Evolutionary conservation across 2,113 vertebrate genomes (phyloP).

Genomic region (Platanista minor): DNA sequence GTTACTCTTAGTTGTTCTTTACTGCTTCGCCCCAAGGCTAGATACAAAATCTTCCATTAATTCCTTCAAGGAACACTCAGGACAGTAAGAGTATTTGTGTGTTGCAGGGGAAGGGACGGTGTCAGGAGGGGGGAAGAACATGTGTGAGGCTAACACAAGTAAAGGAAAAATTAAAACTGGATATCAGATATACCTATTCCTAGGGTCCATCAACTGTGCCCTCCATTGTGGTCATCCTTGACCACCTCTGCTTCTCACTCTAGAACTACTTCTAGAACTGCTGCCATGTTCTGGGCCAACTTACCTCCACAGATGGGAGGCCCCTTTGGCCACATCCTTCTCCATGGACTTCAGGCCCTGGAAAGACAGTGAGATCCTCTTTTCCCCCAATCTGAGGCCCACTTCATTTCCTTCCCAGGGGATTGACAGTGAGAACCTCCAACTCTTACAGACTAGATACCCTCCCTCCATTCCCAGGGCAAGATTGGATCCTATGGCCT

Average conservation of each 20-base stretch:
- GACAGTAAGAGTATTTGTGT: not conserved
- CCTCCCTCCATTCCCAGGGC: not conserved
- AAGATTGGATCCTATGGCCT: not conserved
- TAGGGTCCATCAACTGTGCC: not conserved
- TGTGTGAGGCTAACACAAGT: not conserved
- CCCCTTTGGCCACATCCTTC: not conserved
- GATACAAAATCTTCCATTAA: not conserved
- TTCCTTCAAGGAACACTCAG: not conserved
- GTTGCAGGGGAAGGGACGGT: accelerated
- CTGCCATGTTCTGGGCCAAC: not conserved
- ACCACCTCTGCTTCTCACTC: not conserved
- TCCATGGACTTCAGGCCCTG: not conserved
- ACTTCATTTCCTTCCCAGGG: not conserved
- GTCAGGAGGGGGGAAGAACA: not conserved
- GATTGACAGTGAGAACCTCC: not conserved
- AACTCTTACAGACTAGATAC: not conserved
- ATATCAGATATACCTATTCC: not conserved
- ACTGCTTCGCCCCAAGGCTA: not conserved
- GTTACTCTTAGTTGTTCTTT: not conserved
- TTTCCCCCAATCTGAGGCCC: not conserved
- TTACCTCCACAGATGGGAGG: too few species aligned
- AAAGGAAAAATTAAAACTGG: not conserved
- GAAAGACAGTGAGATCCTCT: not conserved
- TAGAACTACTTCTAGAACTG: not conserved
- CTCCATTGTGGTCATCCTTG: not conserved